Evolutionary conservation across 2,797 vertebrate genomes (phyloP).

Genomic region (Xenops minutus): DNA sequence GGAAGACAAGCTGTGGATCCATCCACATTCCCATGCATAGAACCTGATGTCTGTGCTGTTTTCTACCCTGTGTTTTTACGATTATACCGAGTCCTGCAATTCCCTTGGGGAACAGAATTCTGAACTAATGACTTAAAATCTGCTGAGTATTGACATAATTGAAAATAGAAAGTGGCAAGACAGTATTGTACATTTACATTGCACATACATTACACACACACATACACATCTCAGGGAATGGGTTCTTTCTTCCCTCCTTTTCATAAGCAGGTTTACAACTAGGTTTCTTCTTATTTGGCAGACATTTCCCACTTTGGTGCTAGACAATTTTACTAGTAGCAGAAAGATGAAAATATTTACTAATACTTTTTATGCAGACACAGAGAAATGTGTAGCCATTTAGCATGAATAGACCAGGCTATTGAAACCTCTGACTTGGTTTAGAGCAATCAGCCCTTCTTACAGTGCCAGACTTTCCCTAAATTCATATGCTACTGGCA

Average conservation of each 20-base stretch:
- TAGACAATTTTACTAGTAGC: background rate
- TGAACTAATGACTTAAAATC: background rate
- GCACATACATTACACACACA: background rate
- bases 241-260: background rate
- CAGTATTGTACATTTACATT: background rate
- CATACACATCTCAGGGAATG: background rate
- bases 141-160: background rate
- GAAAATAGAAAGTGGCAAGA: background rate
- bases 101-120: background rate
- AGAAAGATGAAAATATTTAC: background rate
- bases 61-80: background rate
- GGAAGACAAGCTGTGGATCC: background rate
- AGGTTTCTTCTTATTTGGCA: background rate
- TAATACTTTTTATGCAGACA: background rate
- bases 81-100: background rate
- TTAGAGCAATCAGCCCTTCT: background rate
- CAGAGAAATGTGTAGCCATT: background rate
- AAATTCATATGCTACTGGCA: background rate
- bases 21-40: fast-evolving
- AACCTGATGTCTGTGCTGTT: background rate
- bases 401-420: background rate
- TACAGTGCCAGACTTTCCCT: background rate
- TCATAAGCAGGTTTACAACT: background rate
- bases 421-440: background rate
- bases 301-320: background rate